Percentiles rank a stretch among this genome's conserved stretches.
Evolutionary conservation across 2,113 vertebrate genomes (phyloP).

Genomic region (Anser brachyrhynchus): DNA sequence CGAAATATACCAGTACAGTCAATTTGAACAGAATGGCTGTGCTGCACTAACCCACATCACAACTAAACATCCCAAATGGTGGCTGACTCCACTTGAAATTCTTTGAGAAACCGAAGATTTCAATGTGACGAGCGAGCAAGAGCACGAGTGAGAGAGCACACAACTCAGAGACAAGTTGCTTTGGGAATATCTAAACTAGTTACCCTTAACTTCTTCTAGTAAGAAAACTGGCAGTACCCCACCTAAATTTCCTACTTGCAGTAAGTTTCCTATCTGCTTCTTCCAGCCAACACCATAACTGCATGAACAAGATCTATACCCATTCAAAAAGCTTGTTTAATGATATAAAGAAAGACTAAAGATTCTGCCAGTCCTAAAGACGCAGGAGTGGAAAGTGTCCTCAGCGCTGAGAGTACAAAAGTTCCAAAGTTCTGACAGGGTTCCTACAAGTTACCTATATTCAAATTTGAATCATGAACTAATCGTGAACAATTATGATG

Average conservation of each 20-base stretch:
- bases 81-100: background rate
- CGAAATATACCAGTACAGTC: background rate
- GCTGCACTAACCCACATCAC: background rate
- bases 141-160: background rate
- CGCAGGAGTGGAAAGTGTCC: background rate
- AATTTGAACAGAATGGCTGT: background rate
- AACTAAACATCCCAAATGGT: background rate
- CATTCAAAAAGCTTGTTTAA: background rate
- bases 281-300: background rate
- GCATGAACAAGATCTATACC: background rate
- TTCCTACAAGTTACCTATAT: background rate
- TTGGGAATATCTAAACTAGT: background rate
- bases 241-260: background rate
- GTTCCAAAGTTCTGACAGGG: background rate
- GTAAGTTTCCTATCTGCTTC: background rate
- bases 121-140: background rate
- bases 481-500: background rate
- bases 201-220: background rate
- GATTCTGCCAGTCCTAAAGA: background rate
- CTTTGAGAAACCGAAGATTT: background rate
- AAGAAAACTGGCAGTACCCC: background rate
- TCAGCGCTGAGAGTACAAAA: background rate
- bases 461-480: background rate
- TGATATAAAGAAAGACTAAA: background rate
- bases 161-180: background rate